phyloP scores from a whole-genome alignment of 2,888 invertebrate genomes.

The Augiades crinisus region DNA sequence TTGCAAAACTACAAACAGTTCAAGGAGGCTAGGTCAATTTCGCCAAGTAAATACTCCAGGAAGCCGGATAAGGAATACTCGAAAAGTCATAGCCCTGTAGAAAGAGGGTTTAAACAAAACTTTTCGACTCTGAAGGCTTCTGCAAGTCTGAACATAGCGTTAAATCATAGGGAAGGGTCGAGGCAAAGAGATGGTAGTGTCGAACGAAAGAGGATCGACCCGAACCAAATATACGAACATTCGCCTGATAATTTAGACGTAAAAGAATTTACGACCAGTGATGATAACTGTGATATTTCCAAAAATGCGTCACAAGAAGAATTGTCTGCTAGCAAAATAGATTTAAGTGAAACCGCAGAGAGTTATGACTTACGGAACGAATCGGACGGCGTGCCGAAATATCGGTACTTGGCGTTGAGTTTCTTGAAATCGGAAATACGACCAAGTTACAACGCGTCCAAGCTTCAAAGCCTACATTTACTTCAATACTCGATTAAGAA shows the following conservation, averaged over 20 bases:
- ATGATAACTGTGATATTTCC: slow-evolving; percentile 53
- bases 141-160: slow-evolving; percentile 57
- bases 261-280: slow-evolving; percentile 51
- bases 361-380: slow-evolving; percentile 69
- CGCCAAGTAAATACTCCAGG: slow-evolving; percentile 58
- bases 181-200: slow-evolving; percentile 41
- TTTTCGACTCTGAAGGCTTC: slow-evolving; percentile 57
- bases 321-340: slow-evolving; percentile 55
- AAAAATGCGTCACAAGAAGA: slow-evolving; percentile 58
- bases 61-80: slow-evolving; percentile 66
- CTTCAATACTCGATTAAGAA: slow-evolving; percentile 88
- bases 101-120: slow-evolving; percentile 63
- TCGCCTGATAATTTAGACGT: slow-evolving; percentile 67
- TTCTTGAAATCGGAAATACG: slow-evolving; percentile 84
- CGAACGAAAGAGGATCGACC: slow-evolving; percentile 45
- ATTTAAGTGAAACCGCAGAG: slow-evolving; percentile 74
- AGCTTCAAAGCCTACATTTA: slow-evolving; percentile 85
- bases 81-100: slow-evolving; percentile 73
- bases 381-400: slow-evolving; percentile 61
- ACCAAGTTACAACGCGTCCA: slow-evolving; percentile 86
- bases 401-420: slow-evolving; percentile 69
- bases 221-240: slow-evolving; percentile 67
- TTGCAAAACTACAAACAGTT: slow-evolving; percentile 49
- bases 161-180: slow-evolving; percentile 42
- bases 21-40: slow-evolving; percentile 65